Percentiles rank a stretch among this genome's conserved stretches.
Evolutionary conservation across 2,888 invertebrate genomes (phyloP).

Genomic region (Xestia rhomboidea): DNA sequence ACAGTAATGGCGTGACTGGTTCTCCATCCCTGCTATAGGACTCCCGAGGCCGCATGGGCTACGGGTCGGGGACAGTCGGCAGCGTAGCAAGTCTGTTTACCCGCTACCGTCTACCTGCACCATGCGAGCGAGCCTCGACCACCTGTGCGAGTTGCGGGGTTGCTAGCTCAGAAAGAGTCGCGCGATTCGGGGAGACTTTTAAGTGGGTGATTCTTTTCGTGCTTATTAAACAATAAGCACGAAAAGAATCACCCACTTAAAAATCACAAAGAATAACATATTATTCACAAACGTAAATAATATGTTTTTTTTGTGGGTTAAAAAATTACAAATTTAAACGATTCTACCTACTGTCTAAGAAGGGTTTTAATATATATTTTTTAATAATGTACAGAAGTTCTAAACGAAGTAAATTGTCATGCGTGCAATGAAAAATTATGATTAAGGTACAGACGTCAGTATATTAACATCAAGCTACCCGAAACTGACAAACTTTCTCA

Average conservation of each 20-base stretch:
- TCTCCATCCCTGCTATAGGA: neutral
- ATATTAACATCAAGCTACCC: no score
- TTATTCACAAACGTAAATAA: no score
- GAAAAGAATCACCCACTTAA: no score
- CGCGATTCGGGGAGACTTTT: conserved; percentile 45
- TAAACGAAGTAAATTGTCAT: neutral
- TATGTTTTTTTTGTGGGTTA: neutral
- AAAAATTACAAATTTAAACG: neutral
- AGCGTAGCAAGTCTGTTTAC: conserved; percentile 57
- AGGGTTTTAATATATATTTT: neutral
- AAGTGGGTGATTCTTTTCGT: neutral
- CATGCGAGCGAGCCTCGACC: conserved; percentile 76
- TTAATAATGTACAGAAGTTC: neutral
- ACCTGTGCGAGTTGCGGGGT: conserved; percentile 81
- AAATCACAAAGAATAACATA: no score
- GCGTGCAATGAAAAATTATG: neutral
- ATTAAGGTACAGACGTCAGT: neutral
- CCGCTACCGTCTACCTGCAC: conserved; percentile 68
- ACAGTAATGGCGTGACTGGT: neutral
- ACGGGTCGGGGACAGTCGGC: conserved; percentile 6
- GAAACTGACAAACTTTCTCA: no score
- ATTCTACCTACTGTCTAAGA: neutral
- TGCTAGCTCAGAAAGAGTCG: conserved; percentile 54
- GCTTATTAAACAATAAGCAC: no score
- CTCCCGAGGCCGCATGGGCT: neutral